Evolutionary conservation across 2,888 invertebrate species (phyloP).

Genomic region (Desoria tigrina): DNA sequence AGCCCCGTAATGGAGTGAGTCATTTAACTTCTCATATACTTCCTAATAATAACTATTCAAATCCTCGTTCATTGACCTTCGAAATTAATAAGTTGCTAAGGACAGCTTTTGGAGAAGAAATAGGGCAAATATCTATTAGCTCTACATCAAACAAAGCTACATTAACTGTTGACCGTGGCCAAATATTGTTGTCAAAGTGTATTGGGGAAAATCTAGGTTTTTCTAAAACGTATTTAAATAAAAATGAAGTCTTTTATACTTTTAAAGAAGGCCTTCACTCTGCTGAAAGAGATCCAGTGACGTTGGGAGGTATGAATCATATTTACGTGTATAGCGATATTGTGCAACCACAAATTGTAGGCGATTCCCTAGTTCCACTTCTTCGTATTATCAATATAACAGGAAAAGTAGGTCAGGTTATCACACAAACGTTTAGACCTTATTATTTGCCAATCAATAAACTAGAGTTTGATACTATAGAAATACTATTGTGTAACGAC

Average conservation of each 20-base stretch:
- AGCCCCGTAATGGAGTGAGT: no score
- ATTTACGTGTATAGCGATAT: slow-evolving; percentile 19
- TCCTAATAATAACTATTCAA: slow-evolving; percentile 7
- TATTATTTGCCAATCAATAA: slow-evolving; percentile 8
- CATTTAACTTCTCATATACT: neutral
- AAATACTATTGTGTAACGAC: slow-evolving; percentile 19
- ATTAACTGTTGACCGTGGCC: neutral
- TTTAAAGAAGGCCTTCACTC: neutral
- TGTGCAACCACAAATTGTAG: slow-evolving; percentile 8
- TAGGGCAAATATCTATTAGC: neutral
- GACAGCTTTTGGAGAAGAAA: neutral
- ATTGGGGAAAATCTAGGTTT: neutral
- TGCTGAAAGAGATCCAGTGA: neutral
- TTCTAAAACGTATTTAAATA: neutral
- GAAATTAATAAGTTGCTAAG: neutral
- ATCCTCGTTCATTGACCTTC: neutral
- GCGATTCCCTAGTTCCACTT: slow-evolving; percentile 10
- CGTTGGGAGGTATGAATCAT: slow-evolving; percentile 15
- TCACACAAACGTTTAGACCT: slow-evolving; percentile 1
- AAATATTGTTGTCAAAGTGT: neutral
- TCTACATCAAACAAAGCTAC: neutral
- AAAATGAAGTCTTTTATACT: neutral
- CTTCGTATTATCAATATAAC: slow-evolving; percentile 14
- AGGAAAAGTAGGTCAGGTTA: slow-evolving; percentile 9
- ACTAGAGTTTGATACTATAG: slow-evolving; percentile 12